Evolutionary conservation across 1,140 invertebrate genomes (phyloP), one percentile per base, ranked within the genome.

Genomic region (Heliconius hermathena): DNA sequence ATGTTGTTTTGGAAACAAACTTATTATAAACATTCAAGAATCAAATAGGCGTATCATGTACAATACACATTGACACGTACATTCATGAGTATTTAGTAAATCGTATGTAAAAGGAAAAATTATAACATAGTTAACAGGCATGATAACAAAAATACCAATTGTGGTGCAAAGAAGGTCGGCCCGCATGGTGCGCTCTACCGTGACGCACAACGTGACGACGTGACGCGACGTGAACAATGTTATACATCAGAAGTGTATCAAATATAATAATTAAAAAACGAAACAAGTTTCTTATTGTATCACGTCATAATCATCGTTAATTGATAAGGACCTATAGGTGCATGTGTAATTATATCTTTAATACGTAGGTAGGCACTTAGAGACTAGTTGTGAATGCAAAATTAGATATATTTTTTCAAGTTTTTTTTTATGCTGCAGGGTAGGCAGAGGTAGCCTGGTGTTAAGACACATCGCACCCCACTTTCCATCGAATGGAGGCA

Each of bases 131-230:
- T 66, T 66, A 66, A 66, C 29, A 66, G 38, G 71, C 20, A 16
- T 72, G 71, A 72, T 72, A 41, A 72, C 71, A 13, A 72, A n/a
- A 38, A 41, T 36, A 38, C 71, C 18, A 72, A 38, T 72, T 36
- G 60, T 57, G 8, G 71, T 33, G 29, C 9, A 77, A 57, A 57
- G 71, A 73, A 78, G 73, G 57, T 60, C 79, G 52, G 71, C 79
- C 70, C 74, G 70, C 33, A 76, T 73, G 79, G 49, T 72, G 71
- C 36, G 33, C n/a, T 52, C 5, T 60, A n/a, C 73, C 70, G 60
- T 73, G 79, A 74, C 74, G 71, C 49, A 73, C 74, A 33, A 9
- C 5, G 49, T 20, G 13, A 46, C 41, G 18, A 11, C 57, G n/a
- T n/a, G n/a, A 60, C 13, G 33, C 74, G 38, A 41, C 60, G 38